phyloP scores from a whole-genome alignment of 2,113 vertebrate species.

The Trachemys scripta region DNA sequence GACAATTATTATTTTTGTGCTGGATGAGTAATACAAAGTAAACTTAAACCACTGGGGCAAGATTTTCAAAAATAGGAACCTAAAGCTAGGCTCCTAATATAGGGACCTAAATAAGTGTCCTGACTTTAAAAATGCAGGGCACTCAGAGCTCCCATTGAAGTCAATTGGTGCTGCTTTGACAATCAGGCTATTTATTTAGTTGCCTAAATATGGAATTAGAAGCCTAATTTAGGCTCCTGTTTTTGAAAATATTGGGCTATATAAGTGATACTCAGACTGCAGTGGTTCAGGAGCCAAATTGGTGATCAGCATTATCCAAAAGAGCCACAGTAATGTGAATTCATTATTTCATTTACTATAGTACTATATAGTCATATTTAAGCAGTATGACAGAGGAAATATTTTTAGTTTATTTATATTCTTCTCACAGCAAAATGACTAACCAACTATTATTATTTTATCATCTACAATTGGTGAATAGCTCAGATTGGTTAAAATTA shows the following conservation, averaged over 20 bases:
- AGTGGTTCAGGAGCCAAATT: neutral
- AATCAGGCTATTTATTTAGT: neutral
- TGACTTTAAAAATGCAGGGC: neutral
- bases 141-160: neutral
- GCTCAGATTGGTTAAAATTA: neutral
- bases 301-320: no score
- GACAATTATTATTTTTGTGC: neutral
- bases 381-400: neutral
- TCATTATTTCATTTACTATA: no score
- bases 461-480: no score
- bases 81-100: neutral
- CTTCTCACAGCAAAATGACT: neutral
- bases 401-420: neutral
- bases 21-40: neutral
- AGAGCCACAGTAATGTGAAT: no score
- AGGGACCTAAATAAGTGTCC: neutral
- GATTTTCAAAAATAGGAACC: neutral
- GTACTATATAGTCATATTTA: neutral
- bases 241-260: neutral
- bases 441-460: neutral
- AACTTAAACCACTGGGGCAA: neutral
- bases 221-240: neutral
- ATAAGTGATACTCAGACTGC: neutral
- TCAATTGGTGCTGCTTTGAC: neutral
- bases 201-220: neutral